Base-by-base conservation (phyloP, 2,797 vertebrate genomes). In the Trachurus trachurus region DNA sequence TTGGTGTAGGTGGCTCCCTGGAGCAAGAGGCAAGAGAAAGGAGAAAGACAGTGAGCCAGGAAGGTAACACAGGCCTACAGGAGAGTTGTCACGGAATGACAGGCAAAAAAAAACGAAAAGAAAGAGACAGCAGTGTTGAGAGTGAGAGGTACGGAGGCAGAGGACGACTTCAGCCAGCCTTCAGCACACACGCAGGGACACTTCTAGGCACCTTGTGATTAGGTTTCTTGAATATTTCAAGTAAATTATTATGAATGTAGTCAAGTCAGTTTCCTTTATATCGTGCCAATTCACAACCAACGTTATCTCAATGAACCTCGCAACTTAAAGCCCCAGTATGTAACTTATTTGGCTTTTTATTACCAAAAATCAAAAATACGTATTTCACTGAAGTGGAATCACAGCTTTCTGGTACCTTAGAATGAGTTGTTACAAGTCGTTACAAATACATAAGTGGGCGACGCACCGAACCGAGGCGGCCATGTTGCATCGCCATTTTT, bases 1-100 rank as follows among this genome's bases (percentile, higher is more conserved):
- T 81, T 74, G 86, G 80, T 90, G 89, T 93, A 86, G 89, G 90
- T 89, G 89, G 83, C 80, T 91, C 84, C 85, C 86, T 53, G 63
- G 80, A 90, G 87, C 81, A 83, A 75, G 66, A 87, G 74, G 63
- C 69, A 64, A 77, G 79, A 45, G 70, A 82, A 81, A 81, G 69
- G 78, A 74, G 81, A 52, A 56, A 76, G 75, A 79, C 40, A 4
- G 73, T 66, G 76, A 92, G 77, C 31, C 60, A 71, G 85, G 59
- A 69, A 87, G 75, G 78, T 82, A 81, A 72, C 11, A 53, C 45
- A 34, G 82, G 66, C 76, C 70, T 81, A 66, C 79, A 89, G 83
- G 79, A 84, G 79, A 81, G 76, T 83, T 89, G 83, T 87, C 82
- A 82, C 74, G 40, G 68, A 82, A 74, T 81, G 84, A 90, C 62